Percentiles rank a stretch among this genome's conserved stretches.
Conservation (phyloP, 2,888 invertebrate genomes). For the Nasonia oneida region DNA sequence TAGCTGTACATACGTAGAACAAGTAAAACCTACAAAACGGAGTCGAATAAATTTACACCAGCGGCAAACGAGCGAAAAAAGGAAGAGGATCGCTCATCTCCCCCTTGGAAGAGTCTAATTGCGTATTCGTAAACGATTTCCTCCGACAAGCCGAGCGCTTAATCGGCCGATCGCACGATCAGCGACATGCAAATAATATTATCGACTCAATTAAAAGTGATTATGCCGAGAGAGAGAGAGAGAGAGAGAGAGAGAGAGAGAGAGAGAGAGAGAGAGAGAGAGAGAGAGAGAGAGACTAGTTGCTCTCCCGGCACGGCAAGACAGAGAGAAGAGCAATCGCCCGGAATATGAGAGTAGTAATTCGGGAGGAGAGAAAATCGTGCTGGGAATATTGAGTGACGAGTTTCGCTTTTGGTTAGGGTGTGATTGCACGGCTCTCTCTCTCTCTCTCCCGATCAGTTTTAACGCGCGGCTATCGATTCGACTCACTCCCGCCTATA, state of each 20-base stretch:
- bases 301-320: not conserved
- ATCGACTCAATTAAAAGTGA: conserved; percentile 50
- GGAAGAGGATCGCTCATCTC: too few relatives aligned
- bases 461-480: conserved; percentile 39
- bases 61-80: not conserved
- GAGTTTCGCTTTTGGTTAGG: conserved; percentile 18
- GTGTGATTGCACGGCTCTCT: conserved; percentile 21
- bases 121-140: not conserved
- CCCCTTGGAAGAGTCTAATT: not conserved
- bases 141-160: not conserved
- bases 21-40: not conserved
- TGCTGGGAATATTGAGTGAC: conserved; percentile 28
- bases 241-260: too few relatives aligned
- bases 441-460: conserved; percentile 12
- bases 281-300: not conserved
- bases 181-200: conserved; percentile 47
- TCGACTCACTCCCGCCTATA: not conserved
- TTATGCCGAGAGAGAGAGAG: not conserved
- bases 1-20: not conserved
- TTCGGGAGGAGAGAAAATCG: conserved; percentile 24
- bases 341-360: conserved; percentile 29
- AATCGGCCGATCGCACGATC: conserved; percentile 11
- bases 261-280: not conserved
- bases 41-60: not conserved
- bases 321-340: conserved; percentile 13